Percentiles rank a stretch among this genome's conserved stretches.
Conservation (phyloP, 2,797 vertebrate genomes). For the Serranus cabrilla region DNA sequence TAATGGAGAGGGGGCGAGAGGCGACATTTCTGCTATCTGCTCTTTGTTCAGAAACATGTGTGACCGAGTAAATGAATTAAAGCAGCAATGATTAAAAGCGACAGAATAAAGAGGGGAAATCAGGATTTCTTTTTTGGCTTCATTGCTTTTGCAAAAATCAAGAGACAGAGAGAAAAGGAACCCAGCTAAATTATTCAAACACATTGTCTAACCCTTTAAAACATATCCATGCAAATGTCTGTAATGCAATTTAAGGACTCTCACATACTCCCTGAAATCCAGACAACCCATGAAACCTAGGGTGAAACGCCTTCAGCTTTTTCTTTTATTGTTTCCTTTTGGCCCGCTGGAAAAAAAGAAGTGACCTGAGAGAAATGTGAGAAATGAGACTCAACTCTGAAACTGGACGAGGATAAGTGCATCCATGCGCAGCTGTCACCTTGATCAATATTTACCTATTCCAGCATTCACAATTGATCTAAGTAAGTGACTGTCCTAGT, state of each 20-base stretch:
- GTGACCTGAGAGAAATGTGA: constrained; percentile 21
- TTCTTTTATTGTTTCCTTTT: not conserved
- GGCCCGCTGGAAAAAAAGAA: not conserved
- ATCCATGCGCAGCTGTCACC: constrained; percentile 29
- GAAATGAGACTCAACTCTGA: constrained; percentile 14
- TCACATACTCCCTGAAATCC: not conserved
- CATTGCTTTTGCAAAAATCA: constrained; percentile 43
- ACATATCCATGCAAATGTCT: constrained; percentile 11
- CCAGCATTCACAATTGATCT: constrained; percentile 48
- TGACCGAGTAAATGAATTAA: constrained; percentile 58
- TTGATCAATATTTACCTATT: constrained; percentile 61
- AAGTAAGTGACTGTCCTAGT: constrained; percentile 45
- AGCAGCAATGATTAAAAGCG: constrained; percentile 66
- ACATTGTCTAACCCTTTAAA: constrained; percentile 27
- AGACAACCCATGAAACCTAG: constrained; percentile 7
- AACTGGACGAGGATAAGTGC: constrained; percentile 19
- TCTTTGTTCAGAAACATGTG: constrained; percentile 33
- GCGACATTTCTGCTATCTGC: constrained; percentile 38
- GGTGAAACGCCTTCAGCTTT: not conserved
- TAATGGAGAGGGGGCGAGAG: not conserved
- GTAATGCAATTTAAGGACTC: constrained; percentile 16
- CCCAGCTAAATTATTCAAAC: constrained; percentile 45
- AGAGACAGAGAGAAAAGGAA: constrained; percentile 39
- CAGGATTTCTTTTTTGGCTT: constrained; percentile 53
- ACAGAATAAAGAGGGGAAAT: constrained; percentile 53